phyloP scores from a whole-genome alignment of 2,797 vertebrate species.

The Rhinella marina region DNA sequence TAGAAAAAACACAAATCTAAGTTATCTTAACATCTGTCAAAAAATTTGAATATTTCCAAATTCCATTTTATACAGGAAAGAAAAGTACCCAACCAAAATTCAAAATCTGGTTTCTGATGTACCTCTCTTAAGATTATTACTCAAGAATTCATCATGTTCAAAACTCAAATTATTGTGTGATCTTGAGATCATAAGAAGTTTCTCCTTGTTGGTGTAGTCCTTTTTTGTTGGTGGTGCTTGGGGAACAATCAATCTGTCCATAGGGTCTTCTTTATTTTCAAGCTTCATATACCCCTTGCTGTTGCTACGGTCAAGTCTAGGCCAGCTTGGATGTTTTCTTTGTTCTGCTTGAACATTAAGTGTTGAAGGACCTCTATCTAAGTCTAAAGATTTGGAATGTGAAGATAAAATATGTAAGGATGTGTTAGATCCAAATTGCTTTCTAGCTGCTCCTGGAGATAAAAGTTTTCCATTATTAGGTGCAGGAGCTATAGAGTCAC shows the following conservation, averaged over 20 bases:
- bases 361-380: slow-evolving; percentile 83
- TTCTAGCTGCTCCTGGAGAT: slow-evolving; percentile 87
- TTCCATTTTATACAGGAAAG: slow-evolving; percentile 57
- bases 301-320: slow-evolving; percentile 93
- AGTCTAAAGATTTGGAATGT: slow-evolving; percentile 95
- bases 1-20: neutral
- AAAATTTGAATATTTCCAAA: slow-evolving; percentile 7
- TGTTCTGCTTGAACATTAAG: slow-evolving; percentile 91
- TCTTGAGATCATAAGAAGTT: slow-evolving; percentile 97
- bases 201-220: slow-evolving; percentile 95
- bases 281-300: slow-evolving; percentile 92
- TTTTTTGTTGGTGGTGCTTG: slow-evolving; percentile 74
- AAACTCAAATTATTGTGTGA: slow-evolving; percentile 98
- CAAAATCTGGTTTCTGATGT: slow-evolving; percentile 96
- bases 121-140: slow-evolving; percentile 89
- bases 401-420: slow-evolving; percentile 91
- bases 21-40: neutral
- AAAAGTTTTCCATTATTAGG: slow-evolving; percentile 81
- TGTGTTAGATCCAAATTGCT: slow-evolving; percentile 92
- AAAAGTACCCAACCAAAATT: slow-evolving; percentile 41
- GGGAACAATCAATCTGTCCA: slow-evolving; percentile 83
- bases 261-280: slow-evolving; percentile 93
- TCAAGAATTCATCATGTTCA: slow-evolving; percentile 92
- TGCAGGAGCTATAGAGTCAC: slow-evolving; percentile 77
- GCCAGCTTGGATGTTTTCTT: slow-evolving; percentile 97